Evolutionary conservation across 2,797 vertebrate species (phyloP), one percentile per base, ranked within the genome.

Genomic region (Brotula barbata): DNA sequence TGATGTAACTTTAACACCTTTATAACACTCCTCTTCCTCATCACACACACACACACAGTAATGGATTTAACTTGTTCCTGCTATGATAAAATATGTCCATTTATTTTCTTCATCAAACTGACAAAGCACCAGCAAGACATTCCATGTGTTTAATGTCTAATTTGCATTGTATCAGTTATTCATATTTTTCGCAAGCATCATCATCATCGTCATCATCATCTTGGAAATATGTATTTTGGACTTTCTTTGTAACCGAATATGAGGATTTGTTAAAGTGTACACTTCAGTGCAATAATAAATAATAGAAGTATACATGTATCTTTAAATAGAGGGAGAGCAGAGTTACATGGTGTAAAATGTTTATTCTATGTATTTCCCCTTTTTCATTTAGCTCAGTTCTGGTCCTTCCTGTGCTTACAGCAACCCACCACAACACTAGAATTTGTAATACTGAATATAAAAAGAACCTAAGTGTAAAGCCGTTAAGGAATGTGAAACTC

Each of bases 241-340:
- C 53, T 4, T 11, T 37, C 23, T 60, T 42, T 62, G 48, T 73
- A 28, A 54, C 47, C 21, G 59, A 28, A 31, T 33, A 42, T 10
- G 16, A 75, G 53, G 64, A 48, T 45, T 43, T 65, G 11, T 60
- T 9, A 9, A 46, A 19, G 49, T 28, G 36, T 10, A 2, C 45
- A 62, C 49, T 25, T 21, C 54, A n/a, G 46, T 77, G 76, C 77
- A 85, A 78, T 79, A 77, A 76, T 64, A n/a, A 61, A 44, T 25
- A 45, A 50, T 20, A 45, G 74, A 60, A 49, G 48, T 45, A 48
- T 51, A n/a, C 34, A 12, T 36, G 34, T 14, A 11, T 36, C 13
- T 36, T 36, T 36, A 12, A 11, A 28, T 28, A 28, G 25, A 28
- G 25, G 7, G 34, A 36, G 6, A 36, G 8, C 13, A 7, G 34